These are phyloP conservation scores for Cheilosia variabilis DNA, from an alignment of 2,888 invertebrate species.

Conservation along the genomic window DNA sequence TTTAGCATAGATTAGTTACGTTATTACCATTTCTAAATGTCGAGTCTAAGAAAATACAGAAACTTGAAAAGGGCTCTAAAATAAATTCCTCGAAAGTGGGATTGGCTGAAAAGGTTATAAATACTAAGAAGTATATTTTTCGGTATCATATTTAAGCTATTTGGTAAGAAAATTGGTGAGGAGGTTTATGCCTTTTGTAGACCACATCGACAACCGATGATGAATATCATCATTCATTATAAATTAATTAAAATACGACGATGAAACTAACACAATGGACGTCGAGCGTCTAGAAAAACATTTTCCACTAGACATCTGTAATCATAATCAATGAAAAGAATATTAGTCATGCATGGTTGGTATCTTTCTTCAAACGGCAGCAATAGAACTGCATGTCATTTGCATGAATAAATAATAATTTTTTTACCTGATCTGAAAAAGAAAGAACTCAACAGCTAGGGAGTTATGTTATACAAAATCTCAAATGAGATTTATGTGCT, in stretches of 20 bases:
- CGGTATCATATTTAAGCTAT: too few relatives aligned
- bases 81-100: too few relatives aligned
- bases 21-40: too few relatives aligned
- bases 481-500: too few relatives aligned
- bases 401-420: neutral
- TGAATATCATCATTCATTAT: neutral
- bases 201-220: too few relatives aligned
- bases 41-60: too few relatives aligned
- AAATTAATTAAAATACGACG: neutral
- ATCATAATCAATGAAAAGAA: neutral
- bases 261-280: conserved; percentile 3
- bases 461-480: neutral
- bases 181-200: too few relatives aligned
- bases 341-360: neutral
- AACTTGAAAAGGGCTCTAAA: too few relatives aligned
- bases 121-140: too few relatives aligned
- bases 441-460: neutral
- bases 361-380: neutral
- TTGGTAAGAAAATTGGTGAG: too few relatives aligned
- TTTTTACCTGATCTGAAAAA: neutral
- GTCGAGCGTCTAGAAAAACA: neutral
- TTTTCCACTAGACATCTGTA: neutral
- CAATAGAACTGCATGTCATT: neutral
- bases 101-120: too few relatives aligned
- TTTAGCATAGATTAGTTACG: too few relatives aligned